Base-by-base conservation (phyloP, 2,113 vertebrate species). In the Eleginops maclovinus region DNA sequence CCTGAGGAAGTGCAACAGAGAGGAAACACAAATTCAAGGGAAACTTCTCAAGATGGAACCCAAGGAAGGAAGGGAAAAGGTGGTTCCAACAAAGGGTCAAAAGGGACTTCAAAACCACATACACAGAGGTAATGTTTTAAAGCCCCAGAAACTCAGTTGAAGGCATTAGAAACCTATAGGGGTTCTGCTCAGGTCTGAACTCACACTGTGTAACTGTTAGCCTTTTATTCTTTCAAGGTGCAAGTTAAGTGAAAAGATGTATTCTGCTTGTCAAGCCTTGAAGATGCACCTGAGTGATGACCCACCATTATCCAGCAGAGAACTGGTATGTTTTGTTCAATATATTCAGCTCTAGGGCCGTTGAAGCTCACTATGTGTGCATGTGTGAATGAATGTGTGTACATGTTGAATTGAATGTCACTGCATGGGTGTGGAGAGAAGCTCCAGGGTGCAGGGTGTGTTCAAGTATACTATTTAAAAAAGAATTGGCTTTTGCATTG, bases 231-330 rank as follows among this genome's bases (percentile, higher is more conserved):
- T 75, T 70, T 75, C 82, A 82, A 99, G 98, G 84, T 96, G 95
- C 0, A 96, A 96, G 83, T 85, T 99, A 75, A 98, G 95, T 93
- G 97, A 98, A 88, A 97, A 95, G 88, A 96, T 99, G 95, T 59
- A 97, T 67, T 96, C 95, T 64, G 96, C 97, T 0, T 99, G 97
- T 88, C 95, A 96, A 73, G 89, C 95, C 63, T 89, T 99, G 73
- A 97, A 95, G 93, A 94, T 88, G 77, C 95, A 97, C 67, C 93
- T 98, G 61, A 94, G 93, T 79, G 96, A 97, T 31, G 93, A 94
- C 24, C 95, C 94, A 55, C 88, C 94, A 22, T 73, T 98, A 87
- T 92, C 94, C 83, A 96, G 90, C 93, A 96, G 96, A 91, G 97
- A 98, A n/a, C 83, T 97, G 96, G 98, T 99, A 92, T 93, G 97